Conservation (phyloP, 1,140 invertebrate species). For the Cyclina sinensis region DNA sequence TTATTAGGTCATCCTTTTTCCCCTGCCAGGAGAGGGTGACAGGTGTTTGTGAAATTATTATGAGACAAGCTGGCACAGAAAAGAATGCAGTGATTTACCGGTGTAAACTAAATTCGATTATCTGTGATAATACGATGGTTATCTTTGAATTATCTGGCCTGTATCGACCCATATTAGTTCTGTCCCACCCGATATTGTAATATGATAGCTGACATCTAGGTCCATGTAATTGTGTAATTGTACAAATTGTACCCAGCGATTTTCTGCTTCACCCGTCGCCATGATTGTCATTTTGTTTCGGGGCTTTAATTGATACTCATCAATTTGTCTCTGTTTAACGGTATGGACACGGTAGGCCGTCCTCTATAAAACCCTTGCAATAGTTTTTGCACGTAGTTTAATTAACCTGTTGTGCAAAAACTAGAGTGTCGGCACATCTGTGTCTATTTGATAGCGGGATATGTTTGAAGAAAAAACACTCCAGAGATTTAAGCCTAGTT, state of each 20-base stretch:
- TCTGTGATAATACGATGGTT: neutral
- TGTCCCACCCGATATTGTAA: constrained; percentile 22
- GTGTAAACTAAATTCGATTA: constrained; percentile 2
- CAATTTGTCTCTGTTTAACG: no score
- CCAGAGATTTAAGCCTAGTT: neutral
- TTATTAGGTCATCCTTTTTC: no score
- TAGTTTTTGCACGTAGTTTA: no score
- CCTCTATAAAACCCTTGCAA: no score
- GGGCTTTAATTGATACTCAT: neutral
- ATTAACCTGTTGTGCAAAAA: no score
- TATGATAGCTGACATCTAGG: neutral
- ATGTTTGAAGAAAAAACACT: neutral
- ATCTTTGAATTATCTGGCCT: neutral
- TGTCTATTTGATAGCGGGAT: neutral
- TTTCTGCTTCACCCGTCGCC: constrained; percentile 9
- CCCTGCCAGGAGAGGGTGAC: no score
- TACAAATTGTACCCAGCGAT: neutral
- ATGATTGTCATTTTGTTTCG: constrained; percentile 3
- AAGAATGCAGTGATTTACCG: neutral
- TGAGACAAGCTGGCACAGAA: neutral
- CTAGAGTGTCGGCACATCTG: neutral
- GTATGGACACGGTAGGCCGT: no score
- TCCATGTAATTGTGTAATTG: constrained; percentile 11
- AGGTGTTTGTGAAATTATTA: no score
- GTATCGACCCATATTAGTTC: neutral